Evolutionary conservation across 2,888 invertebrate genomes (phyloP).

Genomic region (Latrodectus hesperus): DNA sequence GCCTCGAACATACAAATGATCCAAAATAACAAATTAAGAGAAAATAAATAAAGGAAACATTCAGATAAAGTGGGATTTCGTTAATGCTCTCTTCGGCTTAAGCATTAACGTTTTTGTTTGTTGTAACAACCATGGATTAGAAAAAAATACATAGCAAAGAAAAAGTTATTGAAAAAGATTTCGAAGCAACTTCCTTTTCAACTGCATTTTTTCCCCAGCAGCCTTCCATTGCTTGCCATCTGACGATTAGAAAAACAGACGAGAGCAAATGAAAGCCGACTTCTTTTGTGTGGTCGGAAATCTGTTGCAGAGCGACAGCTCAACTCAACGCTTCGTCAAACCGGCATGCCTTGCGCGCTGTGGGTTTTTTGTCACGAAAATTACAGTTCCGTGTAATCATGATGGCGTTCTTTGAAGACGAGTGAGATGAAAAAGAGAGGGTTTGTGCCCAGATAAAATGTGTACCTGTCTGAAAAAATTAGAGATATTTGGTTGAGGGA

Average conservation of each 20-base stretch:
- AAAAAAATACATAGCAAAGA: no score
- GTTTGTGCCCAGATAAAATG: background rate
- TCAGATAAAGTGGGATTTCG: no score
- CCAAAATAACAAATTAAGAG: no score
- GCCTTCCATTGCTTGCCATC: background rate
- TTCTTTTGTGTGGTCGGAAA: conserved; percentile 1
- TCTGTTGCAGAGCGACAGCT: background rate
- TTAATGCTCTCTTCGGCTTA: no score
- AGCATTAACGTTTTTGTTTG: no score
- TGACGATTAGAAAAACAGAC: background rate
- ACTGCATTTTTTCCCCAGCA: background rate
- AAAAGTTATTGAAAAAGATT: no score
- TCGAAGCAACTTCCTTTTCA: background rate
- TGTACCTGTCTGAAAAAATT: conserved; percentile 16
- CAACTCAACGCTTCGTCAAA: background rate
- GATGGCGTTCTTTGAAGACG: background rate
- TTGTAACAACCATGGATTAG: no score
- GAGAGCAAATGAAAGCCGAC: background rate
- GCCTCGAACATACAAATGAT: no score
- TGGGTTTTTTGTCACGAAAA: conserved; percentile 12
- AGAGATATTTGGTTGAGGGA: background rate
- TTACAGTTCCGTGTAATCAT: conserved; percentile 12
- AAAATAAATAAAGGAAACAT: no score
- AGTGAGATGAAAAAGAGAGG: background rate
- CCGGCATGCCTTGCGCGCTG: background rate